These are phyloP conservation scores for Anoplolepis gracilipes DNA, from an alignment of 1,140 invertebrate species.

Conservation along the genomic window DNA sequence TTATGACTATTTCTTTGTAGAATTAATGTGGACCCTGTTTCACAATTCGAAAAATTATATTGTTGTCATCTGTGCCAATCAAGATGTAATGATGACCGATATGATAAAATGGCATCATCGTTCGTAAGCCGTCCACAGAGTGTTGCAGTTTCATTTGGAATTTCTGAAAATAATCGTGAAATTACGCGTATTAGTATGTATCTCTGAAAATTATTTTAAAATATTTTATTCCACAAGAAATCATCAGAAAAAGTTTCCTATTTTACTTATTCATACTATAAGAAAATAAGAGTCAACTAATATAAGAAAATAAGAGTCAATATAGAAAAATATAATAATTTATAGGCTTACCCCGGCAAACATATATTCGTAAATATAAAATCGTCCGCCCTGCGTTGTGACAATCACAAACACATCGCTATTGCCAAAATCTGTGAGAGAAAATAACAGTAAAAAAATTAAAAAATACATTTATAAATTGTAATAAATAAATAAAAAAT, in stretches of 20 bases:
- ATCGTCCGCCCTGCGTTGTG: conserved; percentile 70
- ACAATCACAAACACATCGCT: conserved; percentile 72
- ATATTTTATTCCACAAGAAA: neutral
- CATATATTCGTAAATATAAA: conserved; percentile 78
- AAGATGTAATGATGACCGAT: conserved; percentile 70
- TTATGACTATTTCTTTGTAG: neutral
- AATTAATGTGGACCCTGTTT: conserved; percentile 67
- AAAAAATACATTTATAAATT: neutral
- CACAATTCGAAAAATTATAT: conserved; percentile 70
- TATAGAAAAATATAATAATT: neutral
- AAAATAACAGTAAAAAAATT: conserved; percentile 10
- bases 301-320: neutral
- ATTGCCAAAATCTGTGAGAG: conserved; percentile 62
- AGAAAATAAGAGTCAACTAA: too few species aligned
- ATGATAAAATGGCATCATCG: conserved; percentile 70
- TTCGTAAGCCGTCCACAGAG: conserved; percentile 67
- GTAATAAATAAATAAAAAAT: neutral
- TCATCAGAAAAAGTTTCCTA: neutral
- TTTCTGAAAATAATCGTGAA: conserved; percentile 68
- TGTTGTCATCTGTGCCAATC: conserved; percentile 66
- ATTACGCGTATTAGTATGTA: neutral
- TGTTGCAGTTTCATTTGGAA: conserved; percentile 70
- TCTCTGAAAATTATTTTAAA: neutral
- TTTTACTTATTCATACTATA: neutral
- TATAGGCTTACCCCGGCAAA: conserved; percentile 66